phyloP scores from a whole-genome alignment of 2,797 vertebrate species.

The Xiphophorus birchmanni region DNA sequence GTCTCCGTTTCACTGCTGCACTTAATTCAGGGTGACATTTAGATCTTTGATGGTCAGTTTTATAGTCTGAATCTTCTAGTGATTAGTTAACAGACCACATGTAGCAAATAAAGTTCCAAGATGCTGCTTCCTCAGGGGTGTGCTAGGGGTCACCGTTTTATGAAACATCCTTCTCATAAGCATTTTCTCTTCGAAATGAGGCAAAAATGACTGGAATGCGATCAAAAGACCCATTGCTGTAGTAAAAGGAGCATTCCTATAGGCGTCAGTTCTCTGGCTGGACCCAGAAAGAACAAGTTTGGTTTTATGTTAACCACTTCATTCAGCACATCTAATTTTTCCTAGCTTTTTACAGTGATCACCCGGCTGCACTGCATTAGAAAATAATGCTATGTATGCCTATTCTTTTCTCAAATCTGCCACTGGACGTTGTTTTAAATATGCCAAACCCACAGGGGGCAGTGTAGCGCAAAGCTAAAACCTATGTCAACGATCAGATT shows the following conservation, averaged over 20 bases:
- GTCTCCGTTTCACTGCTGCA: constrained; percentile 46
- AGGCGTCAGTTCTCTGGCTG: background rate
- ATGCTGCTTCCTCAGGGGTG: background rate
- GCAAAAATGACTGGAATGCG: background rate
- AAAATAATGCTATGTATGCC: background rate
- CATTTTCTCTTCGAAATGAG: background rate
- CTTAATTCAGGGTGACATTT: constrained; percentile 47
- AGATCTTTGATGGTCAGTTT: constrained; percentile 45
- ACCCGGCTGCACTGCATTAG: background rate
- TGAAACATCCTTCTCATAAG: background rate
- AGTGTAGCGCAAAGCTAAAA: no score
- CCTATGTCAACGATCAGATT: no score
- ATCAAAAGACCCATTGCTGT: background rate
- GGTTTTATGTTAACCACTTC: background rate
- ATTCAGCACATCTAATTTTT: background rate
- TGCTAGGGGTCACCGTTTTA: background rate
- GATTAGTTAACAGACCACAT: constrained; percentile 25
- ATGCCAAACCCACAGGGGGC: no score
- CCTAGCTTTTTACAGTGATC: background rate
- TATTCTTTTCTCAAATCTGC: background rate
- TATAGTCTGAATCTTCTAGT: constrained; percentile 15
- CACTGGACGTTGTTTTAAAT: background rate
- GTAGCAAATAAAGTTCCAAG: constrained; percentile 11
- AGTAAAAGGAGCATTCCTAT: background rate
- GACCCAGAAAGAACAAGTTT: background rate